Evolutionary conservation across 2,113 vertebrate genomes (phyloP), one percentile per base, ranked within the genome.

Genomic region (Carlito syrichta): DNA sequence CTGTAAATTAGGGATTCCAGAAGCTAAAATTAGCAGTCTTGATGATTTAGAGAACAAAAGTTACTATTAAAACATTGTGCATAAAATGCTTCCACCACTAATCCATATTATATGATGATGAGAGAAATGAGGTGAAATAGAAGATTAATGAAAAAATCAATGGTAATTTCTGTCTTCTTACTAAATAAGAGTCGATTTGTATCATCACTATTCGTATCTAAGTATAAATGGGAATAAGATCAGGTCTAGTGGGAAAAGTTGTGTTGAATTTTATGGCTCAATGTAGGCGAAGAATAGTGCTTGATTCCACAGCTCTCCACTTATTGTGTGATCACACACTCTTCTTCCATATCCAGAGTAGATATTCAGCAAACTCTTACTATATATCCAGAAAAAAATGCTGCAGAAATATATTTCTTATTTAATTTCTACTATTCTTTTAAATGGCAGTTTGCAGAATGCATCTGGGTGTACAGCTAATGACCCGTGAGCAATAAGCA

Each of bases 401-500:
- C 96, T 97, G 96, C 97, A 97, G 96, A 98, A 98, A 98, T 98
- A 74, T 97, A 98, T 98, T 99, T 98, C 98, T 99, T 98, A 98
- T 99, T 99, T 99, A 99, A 99, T 99, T 99, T 99, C 98, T 98
- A 98, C 98, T 98, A 97, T 99, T 99, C 98, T 98, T 99, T 99
- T 98, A 98, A 99, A 99, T 40, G 43, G 98, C 96, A 96, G 98
- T 99, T 99, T 98, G 98, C 98, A 98, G 98, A 99, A 99, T 99
- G 98, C 98, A 98, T 98, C 98, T 99, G 99, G 98, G 99, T 99
- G 98, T 99, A 99, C 98, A 98, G 98, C 99, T 99, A 99, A 99
- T 99, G 99, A 99, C 99, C 99, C 99, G 97, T 99, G 99, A 99
- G 99, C 99, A 99, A 99, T 99, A 99, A 99, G 99, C 99, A 99